Evolutionary conservation across 2,113 vertebrate genomes (phyloP).

Genomic region (Clarias macrocephalus): DNA sequence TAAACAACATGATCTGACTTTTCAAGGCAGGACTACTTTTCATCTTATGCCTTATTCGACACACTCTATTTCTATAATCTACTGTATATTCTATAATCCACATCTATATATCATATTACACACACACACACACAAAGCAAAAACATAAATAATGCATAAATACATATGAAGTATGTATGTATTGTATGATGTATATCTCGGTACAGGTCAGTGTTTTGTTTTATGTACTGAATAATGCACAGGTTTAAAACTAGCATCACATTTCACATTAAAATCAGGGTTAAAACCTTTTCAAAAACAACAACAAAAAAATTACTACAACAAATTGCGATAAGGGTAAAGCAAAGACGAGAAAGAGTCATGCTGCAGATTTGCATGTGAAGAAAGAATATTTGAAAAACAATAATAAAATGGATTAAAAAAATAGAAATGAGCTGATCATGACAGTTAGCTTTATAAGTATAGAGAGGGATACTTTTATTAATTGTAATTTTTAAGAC

Average conservation of each 20-base stretch:
- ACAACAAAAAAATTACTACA: not conserved
- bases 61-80: not conserved
- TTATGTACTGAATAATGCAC: not conserved
- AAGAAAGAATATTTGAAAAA: not conserved
- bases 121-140: not conserved
- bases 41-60: not conserved
- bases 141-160: not conserved
- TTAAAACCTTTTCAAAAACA: not conserved
- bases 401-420: not conserved
- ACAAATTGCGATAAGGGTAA: not conserved
- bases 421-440: not conserved
- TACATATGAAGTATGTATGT: not conserved
- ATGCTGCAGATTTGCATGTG: not conserved
- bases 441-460: not conserved
- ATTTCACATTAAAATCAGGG: not conserved
- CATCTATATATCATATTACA: not conserved
- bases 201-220: not conserved
- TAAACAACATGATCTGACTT: not conserved
- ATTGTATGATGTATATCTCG: not conserved
- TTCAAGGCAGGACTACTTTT: not conserved
- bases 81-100: not conserved
- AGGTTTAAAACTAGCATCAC: not conserved
- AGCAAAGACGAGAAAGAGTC: not conserved
- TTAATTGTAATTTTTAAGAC: not conserved
- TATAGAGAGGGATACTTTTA: no score